Evolutionary conservation across 2,888 invertebrate genomes (phyloP).

Genomic region (Plagiodera versicolora): DNA sequence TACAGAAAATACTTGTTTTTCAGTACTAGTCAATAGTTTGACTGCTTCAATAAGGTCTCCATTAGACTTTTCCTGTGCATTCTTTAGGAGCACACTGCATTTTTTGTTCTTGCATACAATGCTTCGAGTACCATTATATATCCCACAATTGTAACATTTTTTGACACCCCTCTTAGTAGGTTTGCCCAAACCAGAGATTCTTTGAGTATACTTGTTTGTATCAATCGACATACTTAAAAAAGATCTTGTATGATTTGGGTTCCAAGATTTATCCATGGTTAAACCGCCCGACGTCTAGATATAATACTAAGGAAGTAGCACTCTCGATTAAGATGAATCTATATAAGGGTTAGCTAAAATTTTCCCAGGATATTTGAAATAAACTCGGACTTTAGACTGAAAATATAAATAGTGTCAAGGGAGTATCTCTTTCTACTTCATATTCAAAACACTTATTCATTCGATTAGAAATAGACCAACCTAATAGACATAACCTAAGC

Average conservation of each 20-base stretch:
- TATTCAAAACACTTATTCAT: too few relatives aligned
- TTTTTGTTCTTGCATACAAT: slow-evolving; percentile 71
- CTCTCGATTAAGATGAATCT: too few relatives aligned
- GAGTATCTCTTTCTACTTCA: too few relatives aligned
- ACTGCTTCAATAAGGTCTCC: slow-evolving; percentile 67
- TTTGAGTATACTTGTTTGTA: background rate
- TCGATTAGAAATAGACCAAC: too few relatives aligned
- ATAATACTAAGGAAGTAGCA: too few relatives aligned
- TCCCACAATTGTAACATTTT: slow-evolving; percentile 75
- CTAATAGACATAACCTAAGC: too few relatives aligned
- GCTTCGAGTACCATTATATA: slow-evolving; percentile 76
- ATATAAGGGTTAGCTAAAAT: too few relatives aligned
- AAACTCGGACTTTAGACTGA: too few relatives aligned
- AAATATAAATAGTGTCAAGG: too few relatives aligned
- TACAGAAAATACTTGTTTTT: slow-evolving; percentile 69
- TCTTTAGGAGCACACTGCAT: slow-evolving; percentile 69
- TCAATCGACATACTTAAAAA: background rate
- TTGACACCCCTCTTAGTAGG: slow-evolving; percentile 71
- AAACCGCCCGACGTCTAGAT: background rate
- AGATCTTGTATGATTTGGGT: background rate
- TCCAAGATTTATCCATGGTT: background rate
- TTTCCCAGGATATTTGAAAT: too few relatives aligned
- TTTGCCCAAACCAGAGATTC: slow-evolving; percentile 44
- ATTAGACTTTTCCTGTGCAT: slow-evolving; percentile 60
- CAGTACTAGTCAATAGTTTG: slow-evolving; percentile 64